phyloP scores from a whole-genome alignment of 2,797 vertebrate species.

The Acipenser transmontanus region DNA sequence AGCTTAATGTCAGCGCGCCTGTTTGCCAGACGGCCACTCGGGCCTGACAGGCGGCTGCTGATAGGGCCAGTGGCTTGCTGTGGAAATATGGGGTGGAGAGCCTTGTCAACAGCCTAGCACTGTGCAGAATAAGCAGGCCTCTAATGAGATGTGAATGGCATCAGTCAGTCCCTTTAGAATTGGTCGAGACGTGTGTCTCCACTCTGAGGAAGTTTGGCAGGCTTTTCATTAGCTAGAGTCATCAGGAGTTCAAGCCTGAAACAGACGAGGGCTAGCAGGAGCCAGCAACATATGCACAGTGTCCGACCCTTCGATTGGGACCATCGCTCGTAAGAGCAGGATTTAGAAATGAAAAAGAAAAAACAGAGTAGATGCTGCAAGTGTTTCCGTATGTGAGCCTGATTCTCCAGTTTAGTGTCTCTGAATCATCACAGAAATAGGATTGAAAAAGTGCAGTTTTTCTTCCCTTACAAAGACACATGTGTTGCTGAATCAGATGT shows the following conservation, averaged over 20 bases:
- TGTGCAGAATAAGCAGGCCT: slow-evolving; percentile 58
- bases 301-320: background rate
- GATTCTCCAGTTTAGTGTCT: background rate
- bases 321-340: background rate
- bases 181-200: slow-evolving; percentile 48
- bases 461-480: background rate
- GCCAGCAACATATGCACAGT: slow-evolving; percentile 8
- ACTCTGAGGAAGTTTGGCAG: slow-evolving; percentile 59
- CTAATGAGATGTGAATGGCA: slow-evolving; percentile 74
- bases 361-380: background rate
- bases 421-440: background rate
- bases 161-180: slow-evolving; percentile 60
- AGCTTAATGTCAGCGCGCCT: slow-evolving; percentile 62
- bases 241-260: slow-evolving; percentile 57
- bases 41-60: slow-evolving; percentile 66
- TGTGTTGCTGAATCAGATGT: background rate
- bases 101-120: slow-evolving; percentile 53
- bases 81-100: slow-evolving; percentile 49
- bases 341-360: background rate
- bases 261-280: slow-evolving; percentile 36
- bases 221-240: slow-evolving; percentile 69
- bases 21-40: slow-evolving; percentile 74
- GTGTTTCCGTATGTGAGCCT: slow-evolving; percentile 1
- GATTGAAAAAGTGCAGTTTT: background rate
- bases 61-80: slow-evolving; percentile 65